Conservation (phyloP, 2,888 invertebrate species). For the Rotaria macrura region DNA sequence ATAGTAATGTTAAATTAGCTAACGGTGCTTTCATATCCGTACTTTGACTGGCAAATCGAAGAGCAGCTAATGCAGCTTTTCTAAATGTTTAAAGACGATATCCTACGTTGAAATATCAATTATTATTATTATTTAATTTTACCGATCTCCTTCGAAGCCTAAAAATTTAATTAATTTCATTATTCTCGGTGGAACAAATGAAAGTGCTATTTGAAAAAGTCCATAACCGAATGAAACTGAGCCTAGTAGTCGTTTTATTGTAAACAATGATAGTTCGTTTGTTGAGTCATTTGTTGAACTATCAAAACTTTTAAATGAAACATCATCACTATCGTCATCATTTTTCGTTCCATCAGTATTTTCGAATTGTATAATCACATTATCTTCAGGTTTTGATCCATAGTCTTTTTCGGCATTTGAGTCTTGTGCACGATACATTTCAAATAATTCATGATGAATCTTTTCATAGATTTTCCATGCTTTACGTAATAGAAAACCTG, state of each 20-base stretch:
- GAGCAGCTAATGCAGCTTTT: slow-evolving; percentile 28
- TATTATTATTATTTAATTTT: slow-evolving; percentile 50
- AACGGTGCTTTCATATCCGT: slow-evolving; percentile 61
- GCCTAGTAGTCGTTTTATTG: slow-evolving; percentile 58
- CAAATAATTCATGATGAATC: slow-evolving; percentile 56
- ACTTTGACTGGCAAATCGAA: slow-evolving; percentile 56
- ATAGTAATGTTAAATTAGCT: slow-evolving; percentile 56
- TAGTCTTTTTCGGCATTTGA: slow-evolving; percentile 28
- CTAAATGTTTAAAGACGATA: background rate
- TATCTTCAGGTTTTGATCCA: slow-evolving; percentile 2
- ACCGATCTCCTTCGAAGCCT: slow-evolving; percentile 60
- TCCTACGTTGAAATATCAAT: slow-evolving; percentile 39
- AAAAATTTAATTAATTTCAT: slow-evolving; percentile 58
- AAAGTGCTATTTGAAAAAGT: slow-evolving; percentile 60
- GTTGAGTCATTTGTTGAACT: background rate
- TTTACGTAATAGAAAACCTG: slow-evolving; percentile 61
- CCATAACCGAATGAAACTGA: slow-evolving; percentile 64
- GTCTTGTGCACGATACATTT: slow-evolving; percentile 51
- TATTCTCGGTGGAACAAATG: slow-evolving; percentile 57
- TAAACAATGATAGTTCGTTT: slow-evolving; percentile 40
- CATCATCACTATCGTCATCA: slow-evolving; percentile 8
- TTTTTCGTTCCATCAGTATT: slow-evolving; percentile 1
- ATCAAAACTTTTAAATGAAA: background rate
- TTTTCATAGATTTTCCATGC: slow-evolving; percentile 63
- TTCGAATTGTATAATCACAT: background rate